phyloP scores from a whole-genome alignment of 2,113 vertebrate species.

The Potamarius usumacintae region DNA sequence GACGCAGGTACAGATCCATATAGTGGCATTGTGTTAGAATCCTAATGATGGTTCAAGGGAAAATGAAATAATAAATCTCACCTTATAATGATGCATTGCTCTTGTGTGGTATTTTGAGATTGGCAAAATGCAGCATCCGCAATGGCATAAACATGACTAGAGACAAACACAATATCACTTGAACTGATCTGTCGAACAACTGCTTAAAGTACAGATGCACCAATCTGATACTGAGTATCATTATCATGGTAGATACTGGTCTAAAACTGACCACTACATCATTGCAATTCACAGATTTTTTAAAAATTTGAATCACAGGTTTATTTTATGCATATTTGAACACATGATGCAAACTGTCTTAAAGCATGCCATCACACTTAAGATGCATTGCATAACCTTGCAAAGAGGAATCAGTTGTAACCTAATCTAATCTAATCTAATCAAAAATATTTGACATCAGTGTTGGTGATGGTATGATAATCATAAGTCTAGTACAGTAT shows the following conservation, averaged over 20 bases:
- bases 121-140: conserved; percentile 76
- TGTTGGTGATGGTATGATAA: not conserved
- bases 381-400: not conserved
- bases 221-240: not conserved
- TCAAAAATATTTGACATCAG: not conserved
- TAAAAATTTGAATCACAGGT: not conserved
- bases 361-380: not conserved
- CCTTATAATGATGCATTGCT: conserved; percentile 85
- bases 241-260: not conserved
- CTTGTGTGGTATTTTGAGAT: conserved; percentile 74
- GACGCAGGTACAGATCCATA: not conserved
- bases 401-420: not conserved
- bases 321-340: not conserved
- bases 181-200: not conserved
- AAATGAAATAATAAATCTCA: conserved; percentile 55
- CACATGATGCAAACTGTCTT: not conserved
- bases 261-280: not conserved
- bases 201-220: not conserved
- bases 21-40: not conserved
- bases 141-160: conserved; percentile 85
- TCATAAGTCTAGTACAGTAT: not conserved
- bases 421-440: not conserved
- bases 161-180: conserved; percentile 39
- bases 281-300: not conserved
- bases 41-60: not conserved